A percentile compares a stretch with the other conserved stretches of the same genome.
These are phyloP conservation scores for Zoanthus sociatus DNA, from an alignment of 92 coral and sea anemone species.

Conservation along the genomic window DNA sequence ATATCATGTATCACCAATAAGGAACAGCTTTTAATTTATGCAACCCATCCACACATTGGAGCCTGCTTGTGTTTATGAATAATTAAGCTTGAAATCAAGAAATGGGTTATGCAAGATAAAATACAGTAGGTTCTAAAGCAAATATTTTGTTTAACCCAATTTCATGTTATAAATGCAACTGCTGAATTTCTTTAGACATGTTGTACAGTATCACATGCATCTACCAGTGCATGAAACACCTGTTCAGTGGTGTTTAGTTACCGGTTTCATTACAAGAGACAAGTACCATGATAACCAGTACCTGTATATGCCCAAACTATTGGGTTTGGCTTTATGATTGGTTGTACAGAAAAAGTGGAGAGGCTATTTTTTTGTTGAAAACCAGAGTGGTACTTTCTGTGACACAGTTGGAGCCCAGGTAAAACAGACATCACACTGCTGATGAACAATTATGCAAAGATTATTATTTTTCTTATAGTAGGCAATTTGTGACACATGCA, in stretches of 20 bases:
- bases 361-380: no score
- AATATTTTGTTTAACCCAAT: conserved; percentile 3
- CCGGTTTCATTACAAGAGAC: neutral
- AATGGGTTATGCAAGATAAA: conserved; percentile 6
- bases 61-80: conserved; percentile 2
- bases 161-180: conserved; percentile 7
- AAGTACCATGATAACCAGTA: conserved; percentile 4
- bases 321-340: no score
- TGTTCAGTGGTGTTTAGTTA: conserved; percentile 36
- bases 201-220: conserved; percentile 4
- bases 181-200: conserved; percentile 1
- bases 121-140: conserved; percentile 10
- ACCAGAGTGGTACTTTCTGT: no score
- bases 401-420: no score
- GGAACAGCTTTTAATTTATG: conserved; percentile 19
- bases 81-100: conserved; percentile 12
- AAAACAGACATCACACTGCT: no score
- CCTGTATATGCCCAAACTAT: no score
- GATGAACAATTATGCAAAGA: no score
- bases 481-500: no score
- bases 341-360: no score
- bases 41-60: conserved; percentile 9
- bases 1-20: conserved; percentile 7
- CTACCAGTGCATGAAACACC: conserved; percentile 8
- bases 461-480: no score